A percentile compares a stretch with the other conserved stretches of the same genome.
Conservation (phyloP, 1,140 invertebrate genomes). For the Ctenoplectra terminalis region DNA sequence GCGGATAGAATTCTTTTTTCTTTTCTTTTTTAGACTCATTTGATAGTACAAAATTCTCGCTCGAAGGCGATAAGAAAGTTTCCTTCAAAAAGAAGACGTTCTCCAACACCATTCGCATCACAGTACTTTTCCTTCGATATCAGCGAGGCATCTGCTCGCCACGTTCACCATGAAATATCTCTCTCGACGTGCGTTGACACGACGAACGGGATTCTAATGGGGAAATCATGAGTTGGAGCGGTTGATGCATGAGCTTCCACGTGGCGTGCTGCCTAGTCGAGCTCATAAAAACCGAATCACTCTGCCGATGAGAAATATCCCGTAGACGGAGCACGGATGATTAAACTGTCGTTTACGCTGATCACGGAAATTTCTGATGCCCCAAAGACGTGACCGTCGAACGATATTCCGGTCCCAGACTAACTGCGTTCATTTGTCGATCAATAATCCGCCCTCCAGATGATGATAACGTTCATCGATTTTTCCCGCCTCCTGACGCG, state of each 20-base stretch:
- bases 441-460: neutral
- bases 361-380: slow-evolving; percentile 43
- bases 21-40: too few relatives aligned
- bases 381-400: slow-evolving; percentile 22
- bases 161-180: slow-evolving; percentile 69
- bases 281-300: slow-evolving; percentile 60
- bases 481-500: neutral
- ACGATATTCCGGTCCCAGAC: neutral
- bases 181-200: slow-evolving; percentile 55
- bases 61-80: neutral
- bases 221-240: slow-evolving; percentile 67
- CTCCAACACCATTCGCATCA: neutral
- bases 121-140: slow-evolving; percentile 8
- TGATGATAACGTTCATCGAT: neutral
- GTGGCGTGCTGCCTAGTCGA: slow-evolving; percentile 25
- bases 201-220: slow-evolving; percentile 62
- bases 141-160: slow-evolving; percentile 53
- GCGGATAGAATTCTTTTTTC: too few relatives aligned
- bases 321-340: slow-evolving; percentile 50
- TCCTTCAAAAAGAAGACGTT: slow-evolving; percentile 9
- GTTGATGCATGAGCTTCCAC: slow-evolving; percentile 62
- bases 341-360: slow-evolving; percentile 63
- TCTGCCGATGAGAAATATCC: slow-evolving; percentile 41
- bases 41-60: too few relatives aligned
- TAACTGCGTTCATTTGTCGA: slow-evolving; percentile 25